phyloP scores from a whole-genome alignment of 1,140 invertebrate genomes.

The Drosophila yakuba region DNA sequence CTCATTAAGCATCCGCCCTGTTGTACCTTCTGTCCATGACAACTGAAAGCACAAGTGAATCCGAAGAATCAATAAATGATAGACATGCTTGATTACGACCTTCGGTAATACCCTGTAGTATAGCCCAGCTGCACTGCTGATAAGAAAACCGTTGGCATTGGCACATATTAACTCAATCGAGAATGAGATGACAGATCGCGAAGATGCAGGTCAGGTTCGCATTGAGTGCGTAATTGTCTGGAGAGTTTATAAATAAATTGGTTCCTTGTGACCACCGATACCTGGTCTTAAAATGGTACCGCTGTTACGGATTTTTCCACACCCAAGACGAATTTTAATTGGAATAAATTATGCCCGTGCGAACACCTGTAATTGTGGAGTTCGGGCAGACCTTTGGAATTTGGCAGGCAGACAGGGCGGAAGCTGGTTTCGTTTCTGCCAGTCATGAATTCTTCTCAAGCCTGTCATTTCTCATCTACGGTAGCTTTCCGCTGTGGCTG shows the following conservation, averaged over 20 bases:
- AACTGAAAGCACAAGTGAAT: background rate
- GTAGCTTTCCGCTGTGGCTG: conserved; percentile 25
- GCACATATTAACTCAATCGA: conserved; percentile 17
- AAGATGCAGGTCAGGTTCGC: conserved; percentile 39
- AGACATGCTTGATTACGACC: background rate
- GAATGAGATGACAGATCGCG: background rate
- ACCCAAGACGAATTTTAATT: background rate
- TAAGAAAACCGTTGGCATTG: conserved; percentile 30
- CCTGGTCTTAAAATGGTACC: background rate
- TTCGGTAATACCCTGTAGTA: background rate
- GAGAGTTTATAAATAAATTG: background rate
- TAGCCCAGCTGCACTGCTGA: conserved; percentile 15
- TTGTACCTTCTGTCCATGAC: background rate
- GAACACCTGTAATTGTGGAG: background rate
- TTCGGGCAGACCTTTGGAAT: background rate
- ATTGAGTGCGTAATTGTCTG: background rate
- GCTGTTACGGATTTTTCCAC: conserved; percentile 5
- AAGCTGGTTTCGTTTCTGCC: conserved; percentile 34
- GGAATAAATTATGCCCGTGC: conserved; percentile 19
- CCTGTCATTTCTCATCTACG: conserved; percentile 11
- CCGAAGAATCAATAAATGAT: background rate
- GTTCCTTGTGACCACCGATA: background rate
- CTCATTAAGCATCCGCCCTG: background rate
- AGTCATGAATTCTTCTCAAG: conserved; percentile 31
- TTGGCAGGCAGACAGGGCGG: conserved; percentile 10